Evolutionary conservation across 2,888 invertebrate genomes (phyloP).

Genomic region (Latrodectus hesperus): DNA sequence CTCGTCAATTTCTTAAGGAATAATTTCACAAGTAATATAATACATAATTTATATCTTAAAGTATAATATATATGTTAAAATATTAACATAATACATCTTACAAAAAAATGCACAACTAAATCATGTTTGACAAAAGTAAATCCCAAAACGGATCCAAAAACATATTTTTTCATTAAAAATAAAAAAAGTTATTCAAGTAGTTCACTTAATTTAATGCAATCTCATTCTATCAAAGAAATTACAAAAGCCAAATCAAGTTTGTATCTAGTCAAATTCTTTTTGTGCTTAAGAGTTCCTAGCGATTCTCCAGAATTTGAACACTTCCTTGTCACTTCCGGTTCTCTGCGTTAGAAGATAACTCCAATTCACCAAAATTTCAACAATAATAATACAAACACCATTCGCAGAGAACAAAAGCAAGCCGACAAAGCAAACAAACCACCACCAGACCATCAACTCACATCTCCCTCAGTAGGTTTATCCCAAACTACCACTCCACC

Average conservation of each 20-base stretch:
- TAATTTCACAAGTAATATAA: too few species aligned
- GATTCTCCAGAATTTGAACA: background rate
- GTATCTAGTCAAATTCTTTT: background rate
- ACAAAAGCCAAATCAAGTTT: background rate
- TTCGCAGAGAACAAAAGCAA: background rate
- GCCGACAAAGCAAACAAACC: background rate
- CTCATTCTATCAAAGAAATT: too few species aligned
- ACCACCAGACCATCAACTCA: background rate
- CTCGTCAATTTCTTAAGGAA: too few species aligned
- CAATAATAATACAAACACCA: background rate
- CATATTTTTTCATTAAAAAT: too few species aligned
- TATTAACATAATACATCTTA: too few species aligned
- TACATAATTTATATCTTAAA: too few species aligned
- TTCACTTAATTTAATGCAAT: too few species aligned
- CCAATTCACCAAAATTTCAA: background rate
- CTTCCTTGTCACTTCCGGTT: constrained; percentile 2
- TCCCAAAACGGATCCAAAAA: too few species aligned
- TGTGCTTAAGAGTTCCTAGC: background rate
- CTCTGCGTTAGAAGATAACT: background rate
- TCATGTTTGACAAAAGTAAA: too few species aligned
- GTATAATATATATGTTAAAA: too few species aligned
- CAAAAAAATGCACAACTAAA: too few species aligned
- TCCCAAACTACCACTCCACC: constrained; percentile 41
- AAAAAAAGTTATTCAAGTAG: too few species aligned
- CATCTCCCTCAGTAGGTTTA: background rate